These are phyloP conservation scores for Limosa lapponica DNA, from an alignment of 2,797 vertebrate genomes.

Conservation along the genomic window DNA sequence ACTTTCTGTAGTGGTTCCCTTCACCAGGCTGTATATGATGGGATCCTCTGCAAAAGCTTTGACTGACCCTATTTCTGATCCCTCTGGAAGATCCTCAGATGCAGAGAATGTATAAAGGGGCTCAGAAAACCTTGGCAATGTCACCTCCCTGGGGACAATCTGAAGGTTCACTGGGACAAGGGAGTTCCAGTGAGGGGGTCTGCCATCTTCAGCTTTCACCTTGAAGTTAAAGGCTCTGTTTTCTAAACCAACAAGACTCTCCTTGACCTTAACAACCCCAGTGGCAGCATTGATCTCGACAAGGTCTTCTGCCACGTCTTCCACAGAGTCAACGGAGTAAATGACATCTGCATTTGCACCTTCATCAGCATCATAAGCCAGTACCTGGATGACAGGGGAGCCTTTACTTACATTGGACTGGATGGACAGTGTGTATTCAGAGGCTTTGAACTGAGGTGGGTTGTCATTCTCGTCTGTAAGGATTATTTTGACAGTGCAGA, in stretches of 20 bases:
- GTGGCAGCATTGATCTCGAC: slow-evolving; percentile 94
- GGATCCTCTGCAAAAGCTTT: slow-evolving; percentile 89
- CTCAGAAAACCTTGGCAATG: slow-evolving; percentile 94
- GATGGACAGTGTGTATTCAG: slow-evolving; percentile 91
- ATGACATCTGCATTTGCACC: slow-evolving; percentile 96
- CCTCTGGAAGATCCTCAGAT: slow-evolving; percentile 89
- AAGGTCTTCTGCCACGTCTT: slow-evolving; percentile 86
- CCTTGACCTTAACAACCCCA: slow-evolving; percentile 90
- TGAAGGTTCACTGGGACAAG: slow-evolving; percentile 90
- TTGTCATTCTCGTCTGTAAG: slow-evolving; percentile 98
- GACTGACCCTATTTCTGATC: slow-evolving; percentile 91
- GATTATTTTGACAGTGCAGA: slow-evolving; percentile 97
- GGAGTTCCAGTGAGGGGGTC: slow-evolving; percentile 91
- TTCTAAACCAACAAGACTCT: slow-evolving; percentile 90
- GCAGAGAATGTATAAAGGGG: slow-evolving; percentile 94
- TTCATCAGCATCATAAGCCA: slow-evolving; percentile 96
- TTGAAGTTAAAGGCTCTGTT: slow-evolving; percentile 93
- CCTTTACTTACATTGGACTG: slow-evolving; percentile 93
- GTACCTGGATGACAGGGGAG: slow-evolving; percentile 90
- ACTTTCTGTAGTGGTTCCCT: slow-evolving; percentile 94
- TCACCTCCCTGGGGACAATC: slow-evolving; percentile 90
- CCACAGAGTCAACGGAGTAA: slow-evolving; percentile 89
- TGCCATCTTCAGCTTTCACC: slow-evolving; percentile 93
- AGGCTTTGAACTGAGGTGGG: slow-evolving; percentile 90
- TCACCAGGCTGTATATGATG: slow-evolving; percentile 94